Evolutionary conservation across 2,888 invertebrate genomes (phyloP).

Genomic region (Pycnomerus fuliginosus): DNA sequence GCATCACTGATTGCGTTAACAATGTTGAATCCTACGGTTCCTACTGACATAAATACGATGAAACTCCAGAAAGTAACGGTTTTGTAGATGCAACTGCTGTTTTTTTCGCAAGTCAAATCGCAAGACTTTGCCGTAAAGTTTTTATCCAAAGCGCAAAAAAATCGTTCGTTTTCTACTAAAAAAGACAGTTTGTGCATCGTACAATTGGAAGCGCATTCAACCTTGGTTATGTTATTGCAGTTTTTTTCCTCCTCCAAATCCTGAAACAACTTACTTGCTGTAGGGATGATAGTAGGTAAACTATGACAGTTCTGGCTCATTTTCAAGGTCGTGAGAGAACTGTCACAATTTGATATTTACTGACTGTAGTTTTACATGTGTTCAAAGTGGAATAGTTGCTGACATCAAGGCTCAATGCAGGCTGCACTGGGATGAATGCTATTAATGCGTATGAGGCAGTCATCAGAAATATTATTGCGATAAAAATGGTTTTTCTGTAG

Average conservation of each 20-base stretch:
- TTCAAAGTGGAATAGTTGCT: constrained; percentile 35
- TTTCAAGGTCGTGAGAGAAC: background rate
- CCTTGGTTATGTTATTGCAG: constrained; percentile 8
- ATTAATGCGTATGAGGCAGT: constrained; percentile 68
- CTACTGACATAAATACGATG: constrained; percentile 68
- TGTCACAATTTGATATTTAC: constrained; percentile 24
- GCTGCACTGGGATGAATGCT: constrained; percentile 61
- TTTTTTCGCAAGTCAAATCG: constrained; percentile 22
- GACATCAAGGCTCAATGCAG: constrained; percentile 30
- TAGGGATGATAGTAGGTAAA: background rate
- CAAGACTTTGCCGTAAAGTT: too few species aligned
- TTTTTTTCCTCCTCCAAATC: constrained; percentile 2
- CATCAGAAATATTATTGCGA: constrained; percentile 64
- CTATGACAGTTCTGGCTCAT: too few species aligned
- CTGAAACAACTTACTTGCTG: constrained; percentile 6
- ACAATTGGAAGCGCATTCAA: background rate
- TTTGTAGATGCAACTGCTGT: constrained; percentile 55
- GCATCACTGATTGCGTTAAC: constrained; percentile 87
- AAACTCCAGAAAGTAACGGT: constrained; percentile 72
- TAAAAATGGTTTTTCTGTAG: constrained; percentile 70
- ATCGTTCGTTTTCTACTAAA: background rate
- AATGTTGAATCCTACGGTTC: constrained; percentile 80
- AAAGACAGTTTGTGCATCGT: background rate
- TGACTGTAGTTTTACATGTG: constrained; percentile 48
- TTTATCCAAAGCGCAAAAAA: too few species aligned